Percentiles rank a stretch among this genome's conserved stretches.
phyloP scores from a whole-genome alignment of 64 coral and sea anemone genomes.

The Stylophora pistillata region DNA sequence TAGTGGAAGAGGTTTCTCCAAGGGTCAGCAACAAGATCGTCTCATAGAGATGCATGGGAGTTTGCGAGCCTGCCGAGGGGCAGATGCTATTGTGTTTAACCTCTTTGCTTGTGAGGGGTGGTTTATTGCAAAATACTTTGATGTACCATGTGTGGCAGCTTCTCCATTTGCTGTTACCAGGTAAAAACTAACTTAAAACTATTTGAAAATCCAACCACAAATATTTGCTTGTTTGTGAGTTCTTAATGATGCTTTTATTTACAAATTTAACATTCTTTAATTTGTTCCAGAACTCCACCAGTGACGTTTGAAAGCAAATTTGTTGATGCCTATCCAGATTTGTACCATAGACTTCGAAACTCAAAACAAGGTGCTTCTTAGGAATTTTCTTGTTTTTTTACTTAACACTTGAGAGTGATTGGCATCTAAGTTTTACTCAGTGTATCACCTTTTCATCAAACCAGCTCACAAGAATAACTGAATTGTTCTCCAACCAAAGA shows the following conservation, averaged over 20 bases:
- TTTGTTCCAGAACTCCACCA: constrained; percentile 68
- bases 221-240: too few species aligned
- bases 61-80: constrained; percentile 76
- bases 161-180: constrained; percentile 93
- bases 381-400: neutral
- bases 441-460: too few species aligned
- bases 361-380: constrained; percentile 56
- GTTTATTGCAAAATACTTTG: constrained; percentile 86
- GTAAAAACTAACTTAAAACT: constrained; percentile 10
- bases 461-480: too few species aligned
- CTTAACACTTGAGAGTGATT: neutral
- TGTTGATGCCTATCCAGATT: constrained; percentile 71
- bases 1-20: constrained; percentile 77
- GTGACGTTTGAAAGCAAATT: constrained; percentile 90
- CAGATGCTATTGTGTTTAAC: constrained; percentile 86
- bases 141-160: constrained; percentile 78
- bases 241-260: too few species aligned
- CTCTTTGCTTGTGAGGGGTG: constrained; percentile 94
- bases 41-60: constrained; percentile 88
- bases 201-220: too few species aligned
- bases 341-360: constrained; percentile 60
- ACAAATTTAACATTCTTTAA: neutral
- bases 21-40: constrained; percentile 71
- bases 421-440: too few species aligned
- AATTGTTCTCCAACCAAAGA: too few species aligned